These are phyloP conservation scores for Centropus bengalensis DNA, from an alignment of 2,113 vertebrate genomes.

Conservation along the genomic window DNA sequence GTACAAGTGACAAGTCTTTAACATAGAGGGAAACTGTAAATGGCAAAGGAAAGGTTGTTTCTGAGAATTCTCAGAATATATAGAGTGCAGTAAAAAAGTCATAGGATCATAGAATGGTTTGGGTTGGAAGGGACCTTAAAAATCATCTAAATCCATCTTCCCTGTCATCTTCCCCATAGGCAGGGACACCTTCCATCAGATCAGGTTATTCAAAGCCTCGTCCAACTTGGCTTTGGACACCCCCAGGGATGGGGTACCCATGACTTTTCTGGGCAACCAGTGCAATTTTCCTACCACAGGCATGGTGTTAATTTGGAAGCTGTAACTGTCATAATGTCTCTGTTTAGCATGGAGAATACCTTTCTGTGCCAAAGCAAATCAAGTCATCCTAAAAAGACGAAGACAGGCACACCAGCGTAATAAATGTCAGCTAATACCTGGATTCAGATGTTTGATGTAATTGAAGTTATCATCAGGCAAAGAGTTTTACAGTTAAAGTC, in stretches of 20 bases:
- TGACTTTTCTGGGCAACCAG: no score
- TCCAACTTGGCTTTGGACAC: no score
- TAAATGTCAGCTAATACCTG: not conserved
- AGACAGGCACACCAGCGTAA: no score
- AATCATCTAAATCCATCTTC: no score
- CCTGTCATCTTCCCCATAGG: no score
- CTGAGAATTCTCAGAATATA: not conserved
- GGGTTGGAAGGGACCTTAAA: no score
- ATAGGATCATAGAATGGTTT: no score
- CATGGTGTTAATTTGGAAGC: not conserved
- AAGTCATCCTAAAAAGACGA: not conserved
- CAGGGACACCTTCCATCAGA: no score
- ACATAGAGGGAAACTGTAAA: not conserved
- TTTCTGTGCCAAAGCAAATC: not conserved
- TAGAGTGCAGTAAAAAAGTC: not conserved
- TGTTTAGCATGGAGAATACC: not conserved
- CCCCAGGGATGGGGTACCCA: no score
- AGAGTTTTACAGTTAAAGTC: not conserved
- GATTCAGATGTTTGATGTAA: not conserved
- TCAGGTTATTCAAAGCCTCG: no score
- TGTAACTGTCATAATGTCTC: not conserved
- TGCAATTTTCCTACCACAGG: not conserved
- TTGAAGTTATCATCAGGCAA: not conserved
- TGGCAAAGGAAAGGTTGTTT: not conserved
- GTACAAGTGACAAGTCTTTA: not conserved